Base-by-base conservation (phyloP, 2,113 vertebrate species). In the Nycticorax nycticorax region DNA sequence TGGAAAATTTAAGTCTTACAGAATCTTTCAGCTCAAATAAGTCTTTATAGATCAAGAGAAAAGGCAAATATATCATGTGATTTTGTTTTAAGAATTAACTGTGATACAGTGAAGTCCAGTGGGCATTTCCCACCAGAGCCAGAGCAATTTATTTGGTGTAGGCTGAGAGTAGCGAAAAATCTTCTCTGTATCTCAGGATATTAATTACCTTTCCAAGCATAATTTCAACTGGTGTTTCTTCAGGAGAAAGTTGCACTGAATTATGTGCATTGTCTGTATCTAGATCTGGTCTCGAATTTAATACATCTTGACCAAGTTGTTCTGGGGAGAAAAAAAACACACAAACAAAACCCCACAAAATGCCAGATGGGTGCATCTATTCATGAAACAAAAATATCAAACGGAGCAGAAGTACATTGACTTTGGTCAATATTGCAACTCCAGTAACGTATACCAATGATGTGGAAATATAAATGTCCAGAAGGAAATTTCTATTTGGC, bases 121-220 rank as follows among this genome's bases (percentile, higher is more conserved):
- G 62, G 43, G 33, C 28, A 37, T 14, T 78, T 86, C 63, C 73
- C 45, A 84, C 26, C 24, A 59, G 30, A 59, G 12, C 14, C 10
- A 53, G 23, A 47, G 43, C 43, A 72, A 69, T 76, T 75, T 23
- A 57, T 59, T 35, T 45, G 13, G 48, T 37, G 30, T 16, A 80
- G 55, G 60, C 62, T 91, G 18, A 64, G 47, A 17, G 33, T 11
- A 66, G 6, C 1, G 22, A 84, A 67, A 67, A 73, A 8, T 15
- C 21, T 47, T 67, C 22, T 18, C 39, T 50, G 9, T 14, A 27
- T 55, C 41, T 83, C 69, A 77, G 19, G 47, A 18, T n/a, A 6
- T n/a, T n/a, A 47, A 33, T 96, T 95, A 98, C 98, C 98, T 98
- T 96, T 67, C 98, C 98, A 93, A 98, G 90, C 0, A 73, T 92